Evolutionary conservation across 2,888 invertebrate species (phyloP).

Genomic region (Noctuana brunneofusca): DNA sequence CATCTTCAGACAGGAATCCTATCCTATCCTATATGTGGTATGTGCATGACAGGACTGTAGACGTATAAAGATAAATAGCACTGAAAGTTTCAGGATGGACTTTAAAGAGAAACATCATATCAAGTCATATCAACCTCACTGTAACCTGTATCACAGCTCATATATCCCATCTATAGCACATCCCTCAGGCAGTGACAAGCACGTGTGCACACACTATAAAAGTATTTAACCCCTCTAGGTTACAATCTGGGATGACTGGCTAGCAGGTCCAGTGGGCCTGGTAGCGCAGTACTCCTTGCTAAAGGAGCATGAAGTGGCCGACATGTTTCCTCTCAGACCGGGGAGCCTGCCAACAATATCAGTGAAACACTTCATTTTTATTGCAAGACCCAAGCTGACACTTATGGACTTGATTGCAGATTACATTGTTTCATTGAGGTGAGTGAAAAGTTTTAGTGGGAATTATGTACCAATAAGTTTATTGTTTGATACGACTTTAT

Average conservation of each 20-base stretch:
- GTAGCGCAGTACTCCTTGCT: constrained; percentile 91
- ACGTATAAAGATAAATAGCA: too few relatives aligned
- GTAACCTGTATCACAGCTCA: too few relatives aligned
- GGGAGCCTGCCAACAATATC: constrained; percentile 87
- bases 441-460: constrained; percentile 25
- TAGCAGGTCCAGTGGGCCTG: constrained; percentile 93
- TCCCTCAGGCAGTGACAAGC: too few relatives aligned
- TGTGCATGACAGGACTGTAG: too few relatives aligned
- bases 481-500: too few relatives aligned
- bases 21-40: too few relatives aligned
- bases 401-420: constrained; percentile 94
- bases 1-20: background rate
- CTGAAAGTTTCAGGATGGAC: too few relatives aligned
- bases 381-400: constrained; percentile 90
- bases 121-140: too few relatives aligned
- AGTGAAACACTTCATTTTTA: constrained; percentile 93
- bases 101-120: too few relatives aligned
- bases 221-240: constrained; percentile 38
- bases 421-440: constrained; percentile 80
- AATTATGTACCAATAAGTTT: too few relatives aligned
- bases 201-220: too few relatives aligned
- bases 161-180: too few relatives aligned
- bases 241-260: constrained; percentile 94
- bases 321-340: constrained; percentile 90
- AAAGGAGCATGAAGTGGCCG: constrained; percentile 91